These are phyloP conservation scores for Lasioglossum malachurum DNA, from an alignment of 2,888 invertebrate species.

Conservation along the genomic window DNA sequence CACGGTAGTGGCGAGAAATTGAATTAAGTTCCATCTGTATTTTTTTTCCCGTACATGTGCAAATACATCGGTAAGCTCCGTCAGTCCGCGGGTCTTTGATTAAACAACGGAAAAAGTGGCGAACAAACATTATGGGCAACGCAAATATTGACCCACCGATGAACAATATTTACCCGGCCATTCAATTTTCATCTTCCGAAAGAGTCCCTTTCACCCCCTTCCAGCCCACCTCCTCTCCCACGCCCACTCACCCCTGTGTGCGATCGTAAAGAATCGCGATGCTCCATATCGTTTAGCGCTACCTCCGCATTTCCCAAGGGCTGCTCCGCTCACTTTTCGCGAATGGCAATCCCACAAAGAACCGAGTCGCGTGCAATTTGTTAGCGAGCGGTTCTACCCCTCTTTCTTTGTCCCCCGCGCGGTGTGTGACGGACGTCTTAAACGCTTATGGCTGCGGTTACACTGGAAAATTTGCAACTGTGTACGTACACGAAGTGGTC, in stretches of 20 bases:
- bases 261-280: constrained; percentile 4
- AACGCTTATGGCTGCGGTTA: not conserved
- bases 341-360: not conserved
- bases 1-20: constrained; percentile 3
- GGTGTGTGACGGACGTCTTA: not conserved
- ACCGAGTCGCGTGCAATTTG: constrained; percentile 12
- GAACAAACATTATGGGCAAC: not conserved
- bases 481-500: too few relatives aligned
- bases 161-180: constrained; percentile 6
- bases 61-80: constrained; percentile 3
- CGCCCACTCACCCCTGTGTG: not conserved
- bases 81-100: not conserved
- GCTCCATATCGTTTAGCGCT: not conserved
- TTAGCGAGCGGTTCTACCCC: constrained; percentile 4
- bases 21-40: constrained; percentile 26
- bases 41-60: not conserved
- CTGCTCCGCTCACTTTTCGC: not conserved
- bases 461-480: not conserved
- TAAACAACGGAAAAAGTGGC: constrained; percentile 7
- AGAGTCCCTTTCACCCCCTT: not conserved
- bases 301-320: not conserved
- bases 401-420: not conserved
- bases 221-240: not conserved
- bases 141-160: not conserved
- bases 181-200: constrained; percentile 10